Conservation (phyloP, 30 jellyfish, hydroid and myxozoan species). For the Haliclystus octoradiatus region DNA sequence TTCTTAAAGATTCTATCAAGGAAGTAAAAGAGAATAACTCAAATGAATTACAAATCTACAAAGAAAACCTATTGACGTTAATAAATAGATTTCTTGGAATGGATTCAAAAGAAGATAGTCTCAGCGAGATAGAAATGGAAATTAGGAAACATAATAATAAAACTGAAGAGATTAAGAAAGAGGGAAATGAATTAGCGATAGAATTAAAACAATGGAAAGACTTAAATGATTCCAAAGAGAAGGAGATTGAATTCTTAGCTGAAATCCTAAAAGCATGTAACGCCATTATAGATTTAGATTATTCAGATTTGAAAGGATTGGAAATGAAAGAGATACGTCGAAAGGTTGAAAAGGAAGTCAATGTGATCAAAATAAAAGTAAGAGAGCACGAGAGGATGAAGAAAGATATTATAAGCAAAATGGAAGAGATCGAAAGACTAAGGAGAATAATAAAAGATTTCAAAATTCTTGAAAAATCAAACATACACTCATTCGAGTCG, state of each 20-base stretch:
- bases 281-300: not conserved
- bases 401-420: not conserved
- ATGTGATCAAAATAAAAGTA: not conserved
- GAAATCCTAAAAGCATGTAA: not conserved
- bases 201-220: not conserved
- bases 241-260: not conserved
- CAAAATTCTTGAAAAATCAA: not conserved
- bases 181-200: no score
- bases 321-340: not conserved
- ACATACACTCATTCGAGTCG: not conserved
- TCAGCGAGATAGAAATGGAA: no score
- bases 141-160: no score
- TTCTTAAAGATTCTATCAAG: no score
- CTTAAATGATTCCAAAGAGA: not conserved
- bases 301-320: not conserved
- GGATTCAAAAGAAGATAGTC: no score
- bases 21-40: no score
- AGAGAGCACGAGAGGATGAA: not conserved
- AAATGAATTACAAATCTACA: no score
- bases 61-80: no score
- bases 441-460: not conserved
- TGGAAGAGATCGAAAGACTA: not conserved
- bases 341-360: not conserved
- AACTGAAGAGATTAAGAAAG: no score
- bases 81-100: no score